Percentiles rank a stretch among this genome's conserved stretches.
Conservation (phyloP, 2,888 invertebrate genomes). For the Epinotia brunnichana region DNA sequence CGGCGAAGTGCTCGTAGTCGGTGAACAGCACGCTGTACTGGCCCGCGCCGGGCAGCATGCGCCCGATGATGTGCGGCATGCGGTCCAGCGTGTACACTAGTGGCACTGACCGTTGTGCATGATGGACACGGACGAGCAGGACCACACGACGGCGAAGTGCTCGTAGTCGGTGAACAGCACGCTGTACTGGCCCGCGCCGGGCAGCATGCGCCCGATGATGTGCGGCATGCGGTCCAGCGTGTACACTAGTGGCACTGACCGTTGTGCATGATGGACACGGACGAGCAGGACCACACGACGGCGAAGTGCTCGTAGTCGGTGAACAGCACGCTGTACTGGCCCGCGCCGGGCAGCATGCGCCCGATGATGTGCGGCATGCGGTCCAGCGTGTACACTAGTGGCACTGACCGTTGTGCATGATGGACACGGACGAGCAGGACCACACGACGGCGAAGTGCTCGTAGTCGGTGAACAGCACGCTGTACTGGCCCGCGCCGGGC, state of each 20-base stretch:
- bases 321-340: conserved; percentile 58
- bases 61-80: neutral
- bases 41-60: conserved; percentile 1
- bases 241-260: conserved; percentile 40
- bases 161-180: conserved; percentile 84
- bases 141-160: conserved; percentile 85
- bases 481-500: neutral
- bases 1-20: conserved; percentile 85
- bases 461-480: conserved; percentile 82
- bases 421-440: conserved; percentile 76
- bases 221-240: neutral
- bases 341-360: neutral
- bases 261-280: conserved; percentile 2
- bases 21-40: conserved; percentile 69
- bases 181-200: neutral
- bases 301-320: conserved; percentile 86
- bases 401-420: conserved; percentile 41
- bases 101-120: conserved; percentile 40
- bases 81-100: too few relatives aligned
- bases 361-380: neutral
- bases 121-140: conserved; percentile 70
- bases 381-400: neutral
- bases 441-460: conserved; percentile 84
- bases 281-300: conserved; percentile 85
- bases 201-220: conserved; percentile 1